These are phyloP conservation scores for Spisula solida DNA, from an alignment of 2,888 invertebrate genomes.

Conservation along the genomic window DNA sequence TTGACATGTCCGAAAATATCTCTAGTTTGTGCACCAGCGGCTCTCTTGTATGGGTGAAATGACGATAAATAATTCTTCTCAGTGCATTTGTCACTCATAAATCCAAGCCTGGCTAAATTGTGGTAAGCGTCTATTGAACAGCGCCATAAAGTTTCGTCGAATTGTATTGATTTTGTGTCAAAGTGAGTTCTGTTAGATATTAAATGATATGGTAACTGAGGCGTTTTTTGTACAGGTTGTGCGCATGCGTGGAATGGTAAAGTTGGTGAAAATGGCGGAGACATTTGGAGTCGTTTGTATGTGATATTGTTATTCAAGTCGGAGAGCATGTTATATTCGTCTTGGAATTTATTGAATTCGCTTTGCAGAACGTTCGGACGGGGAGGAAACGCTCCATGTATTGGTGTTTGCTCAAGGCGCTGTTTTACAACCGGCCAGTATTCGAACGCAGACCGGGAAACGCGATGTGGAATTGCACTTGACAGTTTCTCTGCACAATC, in stretches of 20 bases:
- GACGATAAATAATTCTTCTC: neutral
- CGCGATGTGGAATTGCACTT: slow-evolving; percentile 5
- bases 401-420: slow-evolving; percentile 32
- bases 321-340: neutral
- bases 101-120: slow-evolving; percentile 5
- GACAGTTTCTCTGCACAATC: slow-evolving; percentile 44
- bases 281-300: neutral
- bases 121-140: neutral
- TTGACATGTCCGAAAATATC: slow-evolving; percentile 23
- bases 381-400: slow-evolving; percentile 31
- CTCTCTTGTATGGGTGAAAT: slow-evolving; percentile 23
- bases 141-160: neutral
- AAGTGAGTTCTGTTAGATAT: neutral
- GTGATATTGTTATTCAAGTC: slow-evolving; percentile 31
- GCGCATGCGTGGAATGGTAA: slow-evolving; percentile 20
- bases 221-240: neutral
- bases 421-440: slow-evolving; percentile 56
- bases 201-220: neutral
- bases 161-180: slow-evolving; percentile 6
- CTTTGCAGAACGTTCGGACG: slow-evolving; percentile 29
- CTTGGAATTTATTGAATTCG: slow-evolving; percentile 23
- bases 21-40: neutral
- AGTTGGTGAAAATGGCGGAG: slow-evolving; percentile 41
- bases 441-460: slow-evolving; percentile 54
- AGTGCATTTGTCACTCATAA: neutral